These are phyloP conservation scores for Episyrphus balteatus DNA, from an alignment of 1,140 invertebrate species.

Conservation along the genomic window DNA sequence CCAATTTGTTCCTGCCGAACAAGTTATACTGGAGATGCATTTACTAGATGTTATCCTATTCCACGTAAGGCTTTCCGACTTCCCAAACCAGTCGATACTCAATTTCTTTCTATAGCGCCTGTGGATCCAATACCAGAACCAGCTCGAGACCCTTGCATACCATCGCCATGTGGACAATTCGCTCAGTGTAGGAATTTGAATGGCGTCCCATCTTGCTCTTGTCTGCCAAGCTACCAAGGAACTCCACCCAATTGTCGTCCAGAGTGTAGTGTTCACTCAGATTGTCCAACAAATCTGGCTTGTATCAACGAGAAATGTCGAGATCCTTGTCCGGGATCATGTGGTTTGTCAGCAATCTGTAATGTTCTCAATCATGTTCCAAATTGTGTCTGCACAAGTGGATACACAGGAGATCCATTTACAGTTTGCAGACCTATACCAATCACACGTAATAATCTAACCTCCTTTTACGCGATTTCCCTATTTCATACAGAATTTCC, in stretches of 20 bases:
- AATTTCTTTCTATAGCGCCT: background rate
- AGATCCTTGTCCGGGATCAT: slow-evolving; percentile 68
- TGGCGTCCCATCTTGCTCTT: slow-evolving; percentile 65
- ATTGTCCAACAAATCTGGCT: slow-evolving; percentile 55
- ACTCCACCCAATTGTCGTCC: slow-evolving; percentile 56
- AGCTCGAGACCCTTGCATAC: slow-evolving; percentile 42
- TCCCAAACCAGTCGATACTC: too few relatives aligned
- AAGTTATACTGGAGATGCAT: slow-evolving; percentile 68
- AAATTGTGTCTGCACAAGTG: slow-evolving; percentile 57
- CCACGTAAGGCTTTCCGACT: slow-evolving; percentile 37
- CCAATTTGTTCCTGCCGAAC: slow-evolving; percentile 63
- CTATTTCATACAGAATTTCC: slow-evolving; percentile 52
- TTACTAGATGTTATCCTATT: slow-evolving; percentile 52
- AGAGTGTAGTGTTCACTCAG: slow-evolving; percentile 57
- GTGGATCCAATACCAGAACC: background rate
- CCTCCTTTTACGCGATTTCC: slow-evolving; percentile 57
- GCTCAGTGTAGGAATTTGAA: slow-evolving; percentile 57
- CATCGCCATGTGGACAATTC: slow-evolving; percentile 57
- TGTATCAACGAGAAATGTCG: slow-evolving; percentile 72
- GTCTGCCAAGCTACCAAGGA: slow-evolving; percentile 58
- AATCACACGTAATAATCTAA: slow-evolving; percentile 42
- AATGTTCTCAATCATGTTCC: slow-evolving; percentile 63
- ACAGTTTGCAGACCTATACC: slow-evolving; percentile 41
- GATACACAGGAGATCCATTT: slow-evolving; percentile 54
- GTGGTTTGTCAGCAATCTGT: slow-evolving; percentile 64